A percentile compares a stretch with the other conserved stretches of the same genome.
Conservation (phyloP, 2,888 invertebrate genomes). For the Ryuthela nishihirai region DNA sequence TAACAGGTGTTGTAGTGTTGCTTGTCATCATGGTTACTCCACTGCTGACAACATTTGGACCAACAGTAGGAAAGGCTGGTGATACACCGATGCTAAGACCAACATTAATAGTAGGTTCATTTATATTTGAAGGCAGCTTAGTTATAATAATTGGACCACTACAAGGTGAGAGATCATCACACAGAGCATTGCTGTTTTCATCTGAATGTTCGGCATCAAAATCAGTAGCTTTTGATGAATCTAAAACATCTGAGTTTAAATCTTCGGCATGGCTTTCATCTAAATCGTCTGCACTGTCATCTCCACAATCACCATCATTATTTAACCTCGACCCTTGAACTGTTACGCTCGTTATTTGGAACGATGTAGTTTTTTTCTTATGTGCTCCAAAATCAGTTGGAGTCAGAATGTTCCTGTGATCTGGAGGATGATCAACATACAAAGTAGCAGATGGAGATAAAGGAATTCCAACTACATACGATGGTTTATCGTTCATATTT, state of each 20-base stretch:
- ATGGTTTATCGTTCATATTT: conserved; percentile 13
- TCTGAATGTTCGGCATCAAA: conserved; percentile 49
- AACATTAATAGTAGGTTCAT: conserved; percentile 16
- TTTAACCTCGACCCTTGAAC: conserved; percentile 68
- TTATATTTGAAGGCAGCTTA: not conserved
- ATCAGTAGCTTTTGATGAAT: conserved; percentile 77
- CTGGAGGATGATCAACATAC: conserved; percentile 29
- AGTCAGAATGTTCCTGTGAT: too few species aligned
- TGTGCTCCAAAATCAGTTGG: conserved; percentile 5
- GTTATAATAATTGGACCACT: conserved; percentile 24
- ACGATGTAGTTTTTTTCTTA: conserved; percentile 77
- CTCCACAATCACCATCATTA: conserved; percentile 78
- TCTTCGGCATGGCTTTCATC: conserved; percentile 90
- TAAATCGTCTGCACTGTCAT: conserved; percentile 85
- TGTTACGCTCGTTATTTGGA: conserved; percentile 83
- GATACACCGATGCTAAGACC: conserved; percentile 19
- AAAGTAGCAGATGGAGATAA: conserved; percentile 30
- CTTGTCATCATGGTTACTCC: conserved; percentile 37
- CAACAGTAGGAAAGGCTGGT: conserved; percentile 19
- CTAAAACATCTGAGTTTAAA: conserved; percentile 57
- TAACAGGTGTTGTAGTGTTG: conserved; percentile 25
- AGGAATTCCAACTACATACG: conserved; percentile 29
- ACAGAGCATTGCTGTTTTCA: conserved; percentile 36
- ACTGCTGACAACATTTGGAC: conserved; percentile 14
- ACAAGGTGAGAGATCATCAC: conserved; percentile 20